Percentiles rank a stretch among this genome's conserved stretches.
These are phyloP conservation scores for Apodemus sylvaticus DNA, from an alignment of 2,113 vertebrate species.

Conservation along the genomic window DNA sequence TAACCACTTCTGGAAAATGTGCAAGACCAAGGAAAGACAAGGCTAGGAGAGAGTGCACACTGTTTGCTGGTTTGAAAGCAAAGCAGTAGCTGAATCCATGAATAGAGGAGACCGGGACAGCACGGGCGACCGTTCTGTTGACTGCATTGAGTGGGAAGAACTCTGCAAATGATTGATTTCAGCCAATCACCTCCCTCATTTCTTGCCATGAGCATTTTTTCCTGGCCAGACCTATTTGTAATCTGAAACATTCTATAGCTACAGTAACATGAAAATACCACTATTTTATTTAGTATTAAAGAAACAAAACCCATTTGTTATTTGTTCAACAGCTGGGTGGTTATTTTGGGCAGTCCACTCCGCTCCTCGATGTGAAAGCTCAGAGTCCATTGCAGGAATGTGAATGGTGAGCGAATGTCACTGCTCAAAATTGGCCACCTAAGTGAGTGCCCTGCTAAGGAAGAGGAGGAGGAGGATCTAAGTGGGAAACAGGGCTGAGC, in stretches of 20 bases:
- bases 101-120: neutral
- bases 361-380: neutral
- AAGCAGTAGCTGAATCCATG: neutral
- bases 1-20: neutral
- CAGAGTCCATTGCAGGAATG: neutral
- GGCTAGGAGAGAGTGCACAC: neutral
- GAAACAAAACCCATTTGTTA: neutral
- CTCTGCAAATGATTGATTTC: neutral
- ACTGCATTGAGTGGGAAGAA: neutral
- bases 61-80: neutral
- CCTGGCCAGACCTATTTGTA: neutral
- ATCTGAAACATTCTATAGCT: neutral
- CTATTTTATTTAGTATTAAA: constrained; percentile 3
- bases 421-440: neutral
- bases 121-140: neutral
- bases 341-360: neutral
- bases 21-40: neutral
- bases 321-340: neutral
- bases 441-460: neutral
- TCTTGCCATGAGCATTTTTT: neutral
- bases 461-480: neutral
- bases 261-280: constrained; percentile 3
- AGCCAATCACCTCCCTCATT: neutral
- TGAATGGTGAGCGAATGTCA: neutral
- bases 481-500: neutral